These are phyloP conservation scores for Halcyon senegalensis DNA, from an alignment of 2,113 vertebrate genomes.

Conservation along the genomic window DNA sequence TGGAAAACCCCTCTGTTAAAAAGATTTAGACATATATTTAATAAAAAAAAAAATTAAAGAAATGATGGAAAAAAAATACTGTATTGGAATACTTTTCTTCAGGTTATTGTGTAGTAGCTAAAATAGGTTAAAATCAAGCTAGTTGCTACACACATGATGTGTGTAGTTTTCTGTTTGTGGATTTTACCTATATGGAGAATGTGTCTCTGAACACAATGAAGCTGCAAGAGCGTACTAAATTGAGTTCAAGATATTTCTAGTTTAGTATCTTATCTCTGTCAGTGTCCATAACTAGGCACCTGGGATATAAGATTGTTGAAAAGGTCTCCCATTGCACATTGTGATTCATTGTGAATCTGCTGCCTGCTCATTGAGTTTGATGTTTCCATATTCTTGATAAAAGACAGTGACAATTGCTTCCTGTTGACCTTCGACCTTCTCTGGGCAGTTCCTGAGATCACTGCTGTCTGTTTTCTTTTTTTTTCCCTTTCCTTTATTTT, in stretches of 20 bases:
- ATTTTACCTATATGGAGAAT: background rate
- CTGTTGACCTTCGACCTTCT: background rate
- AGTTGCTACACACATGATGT: background rate
- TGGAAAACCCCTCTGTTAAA: fast-evolving
- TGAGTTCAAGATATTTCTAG: background rate
- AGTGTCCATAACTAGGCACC: background rate
- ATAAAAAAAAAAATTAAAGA: background rate
- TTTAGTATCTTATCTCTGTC: background rate
- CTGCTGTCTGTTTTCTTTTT: background rate
- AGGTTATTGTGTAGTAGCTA: background rate
- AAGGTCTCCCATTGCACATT: background rate
- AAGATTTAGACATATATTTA: background rate
- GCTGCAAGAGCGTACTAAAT: background rate
- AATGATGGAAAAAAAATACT: fast-evolving
- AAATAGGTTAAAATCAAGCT: background rate
- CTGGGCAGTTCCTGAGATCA: background rate
- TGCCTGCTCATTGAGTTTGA: background rate
- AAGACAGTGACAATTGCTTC: background rate
- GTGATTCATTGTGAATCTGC: background rate
- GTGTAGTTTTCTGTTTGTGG: background rate
- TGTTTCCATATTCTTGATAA: background rate
- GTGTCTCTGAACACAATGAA: background rate
- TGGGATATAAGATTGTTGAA: background rate
- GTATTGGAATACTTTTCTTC: background rate
- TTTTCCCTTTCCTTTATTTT: background rate